Conservation (phyloP, 2,888 invertebrate genomes). For the Schizotus pectinicornis region DNA sequence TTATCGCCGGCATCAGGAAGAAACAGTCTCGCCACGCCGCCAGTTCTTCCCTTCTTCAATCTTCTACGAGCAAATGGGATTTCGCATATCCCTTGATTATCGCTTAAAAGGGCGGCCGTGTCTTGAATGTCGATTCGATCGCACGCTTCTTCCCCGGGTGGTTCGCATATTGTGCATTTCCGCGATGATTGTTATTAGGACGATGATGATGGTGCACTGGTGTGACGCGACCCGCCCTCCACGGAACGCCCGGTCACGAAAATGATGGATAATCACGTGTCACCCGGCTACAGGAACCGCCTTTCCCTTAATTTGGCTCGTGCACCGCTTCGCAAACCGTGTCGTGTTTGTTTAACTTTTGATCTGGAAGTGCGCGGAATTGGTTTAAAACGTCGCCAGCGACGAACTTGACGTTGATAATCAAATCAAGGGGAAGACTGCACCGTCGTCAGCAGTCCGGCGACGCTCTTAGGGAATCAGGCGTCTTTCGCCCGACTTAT, state of each 20-base stretch:
- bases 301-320: constrained; percentile 40
- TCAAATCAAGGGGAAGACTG: too few relatives aligned
- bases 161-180: constrained; percentile 28
- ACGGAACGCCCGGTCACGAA: constrained; percentile 43
- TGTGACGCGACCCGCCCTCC: constrained; percentile 45
- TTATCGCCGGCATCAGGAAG: not conserved
- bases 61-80: constrained; percentile 48
- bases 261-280: constrained; percentile 55
- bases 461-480: too few relatives aligned
- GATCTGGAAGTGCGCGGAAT: too few relatives aligned
- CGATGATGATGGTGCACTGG: constrained; percentile 34
- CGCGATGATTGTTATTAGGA: constrained; percentile 43
- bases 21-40: constrained; percentile 4
- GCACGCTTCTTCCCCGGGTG: not conserved
- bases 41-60: constrained; percentile 45
- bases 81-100: constrained; percentile 49
- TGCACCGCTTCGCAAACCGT: constrained; percentile 14
- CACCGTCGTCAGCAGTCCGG: too few relatives aligned
- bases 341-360: too few relatives aligned
- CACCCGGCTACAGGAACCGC: constrained; percentile 40
- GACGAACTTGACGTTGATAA: too few relatives aligned
- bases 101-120: constrained; percentile 42
- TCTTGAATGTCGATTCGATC: constrained; percentile 41
- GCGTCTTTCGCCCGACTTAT: too few relatives aligned
- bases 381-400: too few relatives aligned